Evolutionary conservation across 2,888 invertebrate species (phyloP).

Genomic region (Drosophila niveifrons): DNA sequence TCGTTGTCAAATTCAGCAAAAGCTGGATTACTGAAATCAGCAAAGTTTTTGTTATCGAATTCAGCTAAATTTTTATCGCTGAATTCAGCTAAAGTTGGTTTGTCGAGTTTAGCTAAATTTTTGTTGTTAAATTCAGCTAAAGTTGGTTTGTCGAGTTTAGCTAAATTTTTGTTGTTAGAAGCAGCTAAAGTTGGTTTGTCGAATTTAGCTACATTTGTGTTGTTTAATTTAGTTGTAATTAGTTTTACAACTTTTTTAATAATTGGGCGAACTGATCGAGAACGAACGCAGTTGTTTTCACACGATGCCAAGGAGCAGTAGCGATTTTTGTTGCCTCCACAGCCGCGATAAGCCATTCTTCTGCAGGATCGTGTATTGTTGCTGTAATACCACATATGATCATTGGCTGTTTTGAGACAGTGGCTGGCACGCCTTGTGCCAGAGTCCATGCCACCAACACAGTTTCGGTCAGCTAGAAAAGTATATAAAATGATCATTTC

Average conservation of each 20-base stretch:
- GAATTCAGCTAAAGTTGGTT: too few species aligned
- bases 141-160: too few species aligned
- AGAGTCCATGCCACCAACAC: constrained; percentile 3
- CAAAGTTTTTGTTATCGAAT: too few species aligned
- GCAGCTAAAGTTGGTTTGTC: neutral
- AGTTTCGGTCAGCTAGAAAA: neutral
- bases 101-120: neutral
- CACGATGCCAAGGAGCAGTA: constrained; percentile 3
- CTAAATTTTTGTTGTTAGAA: too few species aligned
- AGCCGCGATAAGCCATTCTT: constrained; percentile 26
- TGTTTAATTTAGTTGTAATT: too few species aligned
- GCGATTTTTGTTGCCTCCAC: constrained; percentile 18
- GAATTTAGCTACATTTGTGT: neutral
- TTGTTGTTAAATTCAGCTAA: too few species aligned
- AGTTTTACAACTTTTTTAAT: too few species aligned
- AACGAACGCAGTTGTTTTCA: neutral
- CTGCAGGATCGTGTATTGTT: constrained; percentile 15
- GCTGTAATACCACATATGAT: constrained; percentile 42
- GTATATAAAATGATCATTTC: neutral
- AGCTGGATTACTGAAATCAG: too few species aligned
- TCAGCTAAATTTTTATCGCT: neutral
- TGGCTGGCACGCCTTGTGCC: constrained; percentile 5
- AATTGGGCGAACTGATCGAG: neutral
- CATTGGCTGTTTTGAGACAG: constrained; percentile 24
- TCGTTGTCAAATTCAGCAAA: neutral